phyloP scores from a whole-genome alignment of 2,797 vertebrate genomes.

The Chloroceryle inda region DNA sequence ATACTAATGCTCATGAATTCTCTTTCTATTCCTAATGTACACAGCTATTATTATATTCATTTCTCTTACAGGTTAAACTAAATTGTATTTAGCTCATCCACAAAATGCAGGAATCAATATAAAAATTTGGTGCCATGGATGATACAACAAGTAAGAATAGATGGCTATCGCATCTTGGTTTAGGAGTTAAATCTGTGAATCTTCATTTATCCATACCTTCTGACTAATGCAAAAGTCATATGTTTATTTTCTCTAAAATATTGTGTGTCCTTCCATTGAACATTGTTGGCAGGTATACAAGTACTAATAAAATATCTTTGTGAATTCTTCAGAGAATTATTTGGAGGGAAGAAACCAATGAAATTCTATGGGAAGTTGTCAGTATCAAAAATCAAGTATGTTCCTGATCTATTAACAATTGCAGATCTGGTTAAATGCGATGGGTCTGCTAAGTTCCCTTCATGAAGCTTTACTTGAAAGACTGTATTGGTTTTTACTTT shows the following conservation, averaged over 20 bases:
- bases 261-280: not conserved
- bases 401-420: not conserved
- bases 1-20: not conserved
- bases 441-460: not conserved
- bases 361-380: not conserved
- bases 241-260: not conserved
- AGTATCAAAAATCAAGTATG: not conserved
- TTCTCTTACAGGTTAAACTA: conserved; percentile 10
- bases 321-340: not conserved
- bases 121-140: not conserved
- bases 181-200: not conserved
- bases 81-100: not conserved
- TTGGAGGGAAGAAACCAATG: not conserved
- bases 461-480: not conserved
- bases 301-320: not conserved
- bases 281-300: not conserved
- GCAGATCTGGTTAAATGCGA: not conserved
- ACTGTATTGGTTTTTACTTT: not conserved
- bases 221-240: not conserved
- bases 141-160: not conserved
- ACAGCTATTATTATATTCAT: not conserved
- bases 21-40: not conserved
- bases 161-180: not conserved
- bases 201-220: not conserved
- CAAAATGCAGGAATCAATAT: not conserved